These are phyloP conservation scores for Ophonus ardosiacus DNA, from an alignment of 2,888 invertebrate genomes.

Conservation along the genomic window DNA sequence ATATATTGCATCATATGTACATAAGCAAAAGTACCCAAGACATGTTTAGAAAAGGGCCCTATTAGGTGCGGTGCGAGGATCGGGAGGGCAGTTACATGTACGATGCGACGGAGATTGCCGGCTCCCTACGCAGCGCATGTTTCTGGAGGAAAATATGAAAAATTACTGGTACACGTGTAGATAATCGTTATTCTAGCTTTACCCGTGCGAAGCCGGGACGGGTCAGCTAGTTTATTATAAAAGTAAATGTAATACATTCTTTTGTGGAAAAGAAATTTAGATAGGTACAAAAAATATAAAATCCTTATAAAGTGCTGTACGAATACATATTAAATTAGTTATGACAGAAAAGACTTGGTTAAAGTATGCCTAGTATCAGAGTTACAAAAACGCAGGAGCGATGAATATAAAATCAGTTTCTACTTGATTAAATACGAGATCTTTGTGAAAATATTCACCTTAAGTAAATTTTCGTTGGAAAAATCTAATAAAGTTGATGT, in stretches of 20 bases:
- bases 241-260: background rate
- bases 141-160: too few relatives aligned
- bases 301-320: background rate
- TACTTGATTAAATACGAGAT: constrained; percentile 27
- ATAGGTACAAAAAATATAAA: background rate
- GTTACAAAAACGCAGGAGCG: constrained; percentile 8
- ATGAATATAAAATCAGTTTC: constrained; percentile 36
- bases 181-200: too few relatives aligned
- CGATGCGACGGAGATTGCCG: too few relatives aligned
- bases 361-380: background rate
- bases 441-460: constrained; percentile 32
- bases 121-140: too few relatives aligned
- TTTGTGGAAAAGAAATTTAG: too few relatives aligned
- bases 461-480: constrained; percentile 29
- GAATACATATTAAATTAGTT: background rate
- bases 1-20: too few relatives aligned
- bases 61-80: too few relatives aligned
- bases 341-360: background rate
- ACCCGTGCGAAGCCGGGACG: too few relatives aligned
- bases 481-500: constrained; percentile 45
- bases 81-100: too few relatives aligned
- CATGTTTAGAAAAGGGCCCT: too few relatives aligned
- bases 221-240: background rate
- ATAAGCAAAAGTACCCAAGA: too few relatives aligned
- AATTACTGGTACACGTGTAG: too few relatives aligned